phyloP scores from a whole-genome alignment of 2,888 invertebrate species.

The Drosophila anomelani region DNA sequence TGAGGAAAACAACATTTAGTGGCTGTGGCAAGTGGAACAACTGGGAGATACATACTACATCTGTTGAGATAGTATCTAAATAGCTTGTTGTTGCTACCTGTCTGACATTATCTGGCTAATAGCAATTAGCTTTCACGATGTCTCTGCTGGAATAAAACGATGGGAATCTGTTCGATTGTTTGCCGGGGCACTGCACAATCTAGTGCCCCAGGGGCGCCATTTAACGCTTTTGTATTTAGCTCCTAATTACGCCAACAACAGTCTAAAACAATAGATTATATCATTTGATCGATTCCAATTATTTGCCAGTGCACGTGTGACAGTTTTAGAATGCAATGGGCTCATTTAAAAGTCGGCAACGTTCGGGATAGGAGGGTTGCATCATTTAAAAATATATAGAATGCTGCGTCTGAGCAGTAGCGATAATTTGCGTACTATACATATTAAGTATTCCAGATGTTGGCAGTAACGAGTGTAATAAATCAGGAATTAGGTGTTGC shows the following conservation, averaged over 20 bases:
- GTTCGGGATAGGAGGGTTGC: conserved; percentile 7
- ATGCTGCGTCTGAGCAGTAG: conserved; percentile 5
- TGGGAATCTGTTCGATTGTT: conserved; percentile 21
- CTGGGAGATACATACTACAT: conserved; percentile 33
- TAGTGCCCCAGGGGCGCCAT: conserved; percentile 43
- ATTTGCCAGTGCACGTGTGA: conserved; percentile 50
- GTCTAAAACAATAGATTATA: conserved; percentile 48
- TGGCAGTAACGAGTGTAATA: conserved; percentile 14
- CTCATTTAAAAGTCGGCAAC: conserved; percentile 15
- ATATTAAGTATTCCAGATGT: conserved; percentile 45
- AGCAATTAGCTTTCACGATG: conserved; percentile 14
- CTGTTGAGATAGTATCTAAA: conserved; percentile 31
- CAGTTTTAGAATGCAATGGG: conserved; percentile 37
- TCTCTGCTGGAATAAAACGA: conserved; percentile 4
- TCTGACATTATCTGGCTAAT: conserved; percentile 45
- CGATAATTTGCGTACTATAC: conserved; percentile 15
- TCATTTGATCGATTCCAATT: conserved; percentile 41
- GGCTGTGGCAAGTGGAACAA: conserved; percentile 47
- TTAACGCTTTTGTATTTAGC: conserved; percentile 33
- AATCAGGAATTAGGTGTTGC: conserved; percentile 8
- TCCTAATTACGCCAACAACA: conserved; percentile 8
- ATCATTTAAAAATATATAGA: conserved; percentile 22
- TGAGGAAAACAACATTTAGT: conserved; percentile 76
- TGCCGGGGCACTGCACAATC: conserved; percentile 25
- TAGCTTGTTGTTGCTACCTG: conserved; percentile 47